Percentiles rank a stretch among this genome's conserved stretches.
These are phyloP conservation scores for Perodicticus potto DNA, from an alignment of 2,797 vertebrate genomes.

Conservation along the genomic window DNA sequence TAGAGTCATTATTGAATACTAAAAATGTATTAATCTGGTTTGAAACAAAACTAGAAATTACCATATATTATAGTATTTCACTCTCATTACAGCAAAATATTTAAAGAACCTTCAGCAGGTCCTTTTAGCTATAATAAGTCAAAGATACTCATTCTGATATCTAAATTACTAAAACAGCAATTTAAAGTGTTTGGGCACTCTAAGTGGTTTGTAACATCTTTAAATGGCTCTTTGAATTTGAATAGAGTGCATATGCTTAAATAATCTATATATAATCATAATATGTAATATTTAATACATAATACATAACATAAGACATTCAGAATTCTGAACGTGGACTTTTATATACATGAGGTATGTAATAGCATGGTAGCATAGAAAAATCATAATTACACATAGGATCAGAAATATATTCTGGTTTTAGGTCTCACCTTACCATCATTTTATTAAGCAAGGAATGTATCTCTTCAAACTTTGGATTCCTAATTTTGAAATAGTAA, in stretches of 20 bases:
- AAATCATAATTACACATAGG: not conserved
- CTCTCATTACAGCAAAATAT: not conserved
- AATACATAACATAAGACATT: too few relatives aligned
- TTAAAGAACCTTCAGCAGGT: not conserved
- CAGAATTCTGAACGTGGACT: not conserved
- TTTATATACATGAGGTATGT: slow-evolving; percentile 25
- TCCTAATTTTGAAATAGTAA: not conserved
- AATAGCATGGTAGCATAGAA: not conserved
- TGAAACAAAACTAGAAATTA: not conserved
- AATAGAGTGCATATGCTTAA: not conserved
- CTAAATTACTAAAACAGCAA: not conserved
- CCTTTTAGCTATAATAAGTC: not conserved
- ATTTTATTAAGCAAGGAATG: not conserved
- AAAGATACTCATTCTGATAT: not conserved
- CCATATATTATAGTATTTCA: not conserved
- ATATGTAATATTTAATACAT: not conserved
- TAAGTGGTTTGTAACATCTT: not conserved
- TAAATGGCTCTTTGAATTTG: slow-evolving; percentile 9
- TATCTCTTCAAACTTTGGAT: slow-evolving; percentile 10
- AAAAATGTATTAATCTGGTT: not conserved
- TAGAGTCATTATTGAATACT: not conserved
- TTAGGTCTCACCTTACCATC: not conserved
- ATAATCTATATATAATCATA: not conserved
- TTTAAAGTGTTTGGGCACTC: slow-evolving; percentile 19
- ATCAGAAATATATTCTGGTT: not conserved